These are phyloP conservation scores for Mohoua ochrocephala DNA, from an alignment of 2,113 vertebrate genomes.

Conservation along the genomic window DNA sequence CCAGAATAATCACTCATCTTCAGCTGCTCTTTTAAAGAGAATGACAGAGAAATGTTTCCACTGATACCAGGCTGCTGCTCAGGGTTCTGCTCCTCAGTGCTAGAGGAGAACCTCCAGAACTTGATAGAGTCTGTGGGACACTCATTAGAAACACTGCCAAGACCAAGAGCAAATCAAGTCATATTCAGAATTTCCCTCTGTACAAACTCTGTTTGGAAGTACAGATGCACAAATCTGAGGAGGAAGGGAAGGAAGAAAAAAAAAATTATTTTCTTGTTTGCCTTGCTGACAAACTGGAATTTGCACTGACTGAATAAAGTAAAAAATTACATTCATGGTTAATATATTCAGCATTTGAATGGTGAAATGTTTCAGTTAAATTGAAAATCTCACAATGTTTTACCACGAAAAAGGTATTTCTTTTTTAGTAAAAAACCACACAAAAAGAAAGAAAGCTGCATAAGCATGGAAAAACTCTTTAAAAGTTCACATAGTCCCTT, in stretches of 20 bases:
- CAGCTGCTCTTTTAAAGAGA: constrained; percentile 55
- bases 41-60: not conserved
- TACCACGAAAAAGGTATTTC: not conserved
- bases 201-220: not conserved
- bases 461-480: not conserved
- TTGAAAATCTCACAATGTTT: not conserved
- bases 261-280: not conserved
- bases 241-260: not conserved
- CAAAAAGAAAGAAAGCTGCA: not conserved
- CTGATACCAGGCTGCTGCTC: not conserved
- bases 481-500: not conserved
- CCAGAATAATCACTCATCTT: constrained; percentile 77
- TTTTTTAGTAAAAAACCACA: not conserved
- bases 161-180: constrained; percentile 22
- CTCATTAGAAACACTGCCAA: constrained; percentile 59
- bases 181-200: not conserved
- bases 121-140: constrained; percentile 22
- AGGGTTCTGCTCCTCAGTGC: constrained; percentile 63
- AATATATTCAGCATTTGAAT: not conserved
- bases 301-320: not conserved
- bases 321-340: not conserved
- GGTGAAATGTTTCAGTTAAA: not conserved
- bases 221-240: constrained; percentile 31
- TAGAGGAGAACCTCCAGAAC: constrained; percentile 58
- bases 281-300: not conserved